Conservation (phyloP, 2,888 invertebrate genomes). For the Ferrisia virgata region DNA sequence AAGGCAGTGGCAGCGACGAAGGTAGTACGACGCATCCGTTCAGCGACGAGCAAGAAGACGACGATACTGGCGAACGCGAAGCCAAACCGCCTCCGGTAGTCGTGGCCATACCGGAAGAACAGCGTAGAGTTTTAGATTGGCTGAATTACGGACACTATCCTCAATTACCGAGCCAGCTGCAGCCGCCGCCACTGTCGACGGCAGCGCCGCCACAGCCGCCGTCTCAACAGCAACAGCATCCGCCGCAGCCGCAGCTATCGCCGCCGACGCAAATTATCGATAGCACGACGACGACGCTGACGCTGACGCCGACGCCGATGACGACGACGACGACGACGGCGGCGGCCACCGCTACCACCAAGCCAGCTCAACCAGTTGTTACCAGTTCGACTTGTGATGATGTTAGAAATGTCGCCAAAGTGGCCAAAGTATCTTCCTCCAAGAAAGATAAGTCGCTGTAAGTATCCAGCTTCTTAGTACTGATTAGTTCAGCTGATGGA, state of each 20-base stretch:
- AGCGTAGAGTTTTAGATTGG: constrained; percentile 39
- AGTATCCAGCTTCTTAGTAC: neutral
- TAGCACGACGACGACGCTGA: neutral
- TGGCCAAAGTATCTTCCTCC: constrained; percentile 3
- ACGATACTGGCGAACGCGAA: constrained; percentile 31
- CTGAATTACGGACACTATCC: constrained; percentile 39
- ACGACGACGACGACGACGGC: neutral
- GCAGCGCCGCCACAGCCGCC: too few relatives aligned
- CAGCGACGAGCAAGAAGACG: constrained; percentile 43
- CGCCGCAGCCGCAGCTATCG: neutral
- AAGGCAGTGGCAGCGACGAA: constrained; percentile 45
- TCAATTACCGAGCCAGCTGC: neutral
- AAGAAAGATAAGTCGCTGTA: constrained; percentile 18
- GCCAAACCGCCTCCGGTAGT: constrained; percentile 27
- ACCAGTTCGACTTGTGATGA: constrained; percentile 45
- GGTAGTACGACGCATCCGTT: constrained; percentile 40
- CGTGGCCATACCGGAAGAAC: constrained; percentile 36
- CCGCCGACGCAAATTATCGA: constrained; percentile 18
- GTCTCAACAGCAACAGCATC: neutral
- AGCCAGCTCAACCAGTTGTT: constrained; percentile 43
- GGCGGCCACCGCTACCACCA: neutral
- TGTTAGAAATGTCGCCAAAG: constrained; percentile 28
- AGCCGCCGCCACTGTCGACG: neutral
- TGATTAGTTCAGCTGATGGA: too few relatives aligned
- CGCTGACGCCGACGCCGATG: too few relatives aligned